phyloP scores from a whole-genome alignment of 2,113 vertebrate genomes.

The Antigone vipio region DNA sequence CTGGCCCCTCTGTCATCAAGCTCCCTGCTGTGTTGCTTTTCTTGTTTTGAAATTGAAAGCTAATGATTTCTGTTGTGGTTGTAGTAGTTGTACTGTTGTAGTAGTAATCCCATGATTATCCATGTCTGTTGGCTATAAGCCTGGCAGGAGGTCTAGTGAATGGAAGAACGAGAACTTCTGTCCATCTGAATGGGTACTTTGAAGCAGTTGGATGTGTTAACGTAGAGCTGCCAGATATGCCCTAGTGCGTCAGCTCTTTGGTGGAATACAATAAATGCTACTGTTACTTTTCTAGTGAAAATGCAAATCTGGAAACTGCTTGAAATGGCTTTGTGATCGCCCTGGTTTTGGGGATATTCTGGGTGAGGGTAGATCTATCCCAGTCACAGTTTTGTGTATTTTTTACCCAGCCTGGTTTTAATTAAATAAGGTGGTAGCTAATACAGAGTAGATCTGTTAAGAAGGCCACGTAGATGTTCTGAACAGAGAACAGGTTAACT shows the following conservation, averaged over 20 bases:
- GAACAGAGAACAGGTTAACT: not conserved
- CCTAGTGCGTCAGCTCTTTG: not conserved
- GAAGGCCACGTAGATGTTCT: not conserved
- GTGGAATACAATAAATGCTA: not conserved
- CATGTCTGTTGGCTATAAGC: constrained; percentile 44
- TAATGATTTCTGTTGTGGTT: constrained; percentile 50
- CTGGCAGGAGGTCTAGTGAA: constrained; percentile 37
- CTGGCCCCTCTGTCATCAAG: not conserved
- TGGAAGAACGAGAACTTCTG: constrained; percentile 42
- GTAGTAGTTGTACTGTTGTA: constrained; percentile 25
- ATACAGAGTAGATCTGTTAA: not conserved
- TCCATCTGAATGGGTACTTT: not conserved
- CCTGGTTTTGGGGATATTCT: not conserved
- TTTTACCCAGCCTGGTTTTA: not conserved
- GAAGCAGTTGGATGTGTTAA: constrained; percentile 27
- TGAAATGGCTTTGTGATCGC: not conserved
- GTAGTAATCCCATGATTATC: constrained; percentile 59
- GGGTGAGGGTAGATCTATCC: not conserved
- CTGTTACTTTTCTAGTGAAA: constrained; percentile 12
- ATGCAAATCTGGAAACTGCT: not conserved
- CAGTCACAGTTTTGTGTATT: not conserved
- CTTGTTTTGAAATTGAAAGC: constrained; percentile 36
- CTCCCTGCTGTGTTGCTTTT: constrained; percentile 12
- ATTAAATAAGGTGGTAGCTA: not conserved
- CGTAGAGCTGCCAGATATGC: constrained; percentile 27